phyloP scores from a whole-genome alignment of 2,797 vertebrate genomes.

The Prionace glauca region DNA sequence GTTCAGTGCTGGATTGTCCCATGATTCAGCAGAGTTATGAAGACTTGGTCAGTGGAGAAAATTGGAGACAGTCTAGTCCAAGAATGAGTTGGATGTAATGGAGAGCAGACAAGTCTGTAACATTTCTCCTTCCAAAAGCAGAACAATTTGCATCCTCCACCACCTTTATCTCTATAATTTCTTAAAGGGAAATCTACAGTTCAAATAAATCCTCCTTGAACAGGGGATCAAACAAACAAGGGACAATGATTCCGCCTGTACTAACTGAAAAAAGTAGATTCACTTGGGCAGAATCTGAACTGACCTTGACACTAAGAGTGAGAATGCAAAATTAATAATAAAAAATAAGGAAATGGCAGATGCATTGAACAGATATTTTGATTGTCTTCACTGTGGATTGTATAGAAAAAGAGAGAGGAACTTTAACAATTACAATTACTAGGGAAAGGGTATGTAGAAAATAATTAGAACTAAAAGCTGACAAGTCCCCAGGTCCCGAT shows the following conservation, averaged over 20 bases:
- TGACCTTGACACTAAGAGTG: too few relatives aligned
- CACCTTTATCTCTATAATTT: not conserved
- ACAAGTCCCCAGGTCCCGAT: too few relatives aligned
- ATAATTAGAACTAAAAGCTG: too few relatives aligned
- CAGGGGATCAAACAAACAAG: not conserved
- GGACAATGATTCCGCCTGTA: not conserved
- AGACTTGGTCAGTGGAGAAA: not conserved
- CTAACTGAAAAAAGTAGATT: not conserved
- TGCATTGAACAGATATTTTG: too few relatives aligned
- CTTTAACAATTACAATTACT: too few relatives aligned
- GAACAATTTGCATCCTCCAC: too few relatives aligned
- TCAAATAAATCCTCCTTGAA: not conserved
- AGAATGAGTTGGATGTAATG: not conserved
- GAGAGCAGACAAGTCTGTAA: not conserved
- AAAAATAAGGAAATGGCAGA: too few relatives aligned
- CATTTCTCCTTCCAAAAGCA: not conserved
- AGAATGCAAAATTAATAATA: too few relatives aligned
- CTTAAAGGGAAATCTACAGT: not conserved
- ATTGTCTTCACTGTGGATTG: too few relatives aligned
- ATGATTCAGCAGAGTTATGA: not conserved
- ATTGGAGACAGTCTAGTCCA: not conserved
- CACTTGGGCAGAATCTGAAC: not conserved
- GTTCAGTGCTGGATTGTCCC: not conserved
- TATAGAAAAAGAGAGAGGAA: too few relatives aligned
- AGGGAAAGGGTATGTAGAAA: too few relatives aligned